Base-by-base conservation (phyloP, 30 jellyfish, hydroid and myxozoan genomes). In the Catostylus mosaicus region DNA sequence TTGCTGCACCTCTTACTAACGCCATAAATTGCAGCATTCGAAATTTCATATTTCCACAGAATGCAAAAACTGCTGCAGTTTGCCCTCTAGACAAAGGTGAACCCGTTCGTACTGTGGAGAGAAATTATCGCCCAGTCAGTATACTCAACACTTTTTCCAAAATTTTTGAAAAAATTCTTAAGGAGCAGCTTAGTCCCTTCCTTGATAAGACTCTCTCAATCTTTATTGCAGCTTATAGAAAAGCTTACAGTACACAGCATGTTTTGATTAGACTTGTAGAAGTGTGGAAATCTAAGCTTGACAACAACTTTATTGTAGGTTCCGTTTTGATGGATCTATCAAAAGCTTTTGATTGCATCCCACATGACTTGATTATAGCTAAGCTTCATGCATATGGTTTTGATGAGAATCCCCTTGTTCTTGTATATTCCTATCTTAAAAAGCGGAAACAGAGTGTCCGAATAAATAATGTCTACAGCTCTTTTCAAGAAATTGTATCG, bases 341-440 rank as follows among this genome's bases (percentile, higher is more conserved):
- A 56, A 26, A 40, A 40, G 54, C 54, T 40, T 40, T 40, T 40
- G 54, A 40, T 40, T 40, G 54, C 54, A 40, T 40, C 16, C 3
- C 38, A n/a, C 3, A 1, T 9, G 35, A 9, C n/a, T n/a, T 61
- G 32, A 4, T 20, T 61, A 22, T 61, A 10, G 36, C 74, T 10
- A 61, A 61, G 36, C 74, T 61, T 61, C 74, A 61, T 61, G 74
- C 74, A 10, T 61, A 61, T 61, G 74, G 36, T 61, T 61, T 61
- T 22, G 74, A 61, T 9, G 74, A 61, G 36, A 61, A 26, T 61
- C 18, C 74, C 40, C 74, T 61, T 8, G 74, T 61, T 26, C 40
- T 54, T 54, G n/a, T 54, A 5, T 54, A 54, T 16, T 54, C 67
- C 67, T 54, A 54, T 54, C n/a, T 54, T 3, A 54, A n/a, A n/a